A percentile compares a stretch with the other conserved stretches of the same genome.
Conservation (phyloP, 2,888 invertebrate species). For the Pheosia tremula region DNA sequence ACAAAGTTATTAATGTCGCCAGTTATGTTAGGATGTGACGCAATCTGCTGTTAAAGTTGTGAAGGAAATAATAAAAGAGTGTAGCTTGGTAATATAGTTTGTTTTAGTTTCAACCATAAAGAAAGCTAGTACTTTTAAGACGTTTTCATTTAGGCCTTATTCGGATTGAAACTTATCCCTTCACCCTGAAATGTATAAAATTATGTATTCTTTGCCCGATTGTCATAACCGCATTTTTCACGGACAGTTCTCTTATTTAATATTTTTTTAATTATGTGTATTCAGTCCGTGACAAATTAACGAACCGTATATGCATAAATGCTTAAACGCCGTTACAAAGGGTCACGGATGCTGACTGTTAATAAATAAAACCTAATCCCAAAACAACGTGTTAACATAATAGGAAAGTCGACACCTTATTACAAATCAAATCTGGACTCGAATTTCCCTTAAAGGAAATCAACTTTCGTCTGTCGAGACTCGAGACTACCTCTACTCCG, state of each 20-base stretch:
- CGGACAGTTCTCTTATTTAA: too few species aligned
- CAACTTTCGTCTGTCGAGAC: slow-evolving; percentile 56
- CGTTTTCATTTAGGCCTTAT: neutral
- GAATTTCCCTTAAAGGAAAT: slow-evolving; percentile 61
- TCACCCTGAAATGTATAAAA: too few species aligned
- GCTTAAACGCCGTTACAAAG: neutral
- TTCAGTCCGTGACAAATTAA: too few species aligned
- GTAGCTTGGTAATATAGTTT: neutral
- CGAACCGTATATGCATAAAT: too few species aligned
- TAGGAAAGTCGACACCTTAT: slow-evolving; percentile 29
- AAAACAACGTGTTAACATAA: slow-evolving; percentile 5
- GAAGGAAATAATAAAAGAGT: slow-evolving; percentile 3
- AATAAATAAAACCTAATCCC: neutral
- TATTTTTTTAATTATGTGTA: too few species aligned
- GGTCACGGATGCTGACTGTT: neutral
- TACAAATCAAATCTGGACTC: slow-evolving; percentile 31
- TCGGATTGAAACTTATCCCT: neutral
- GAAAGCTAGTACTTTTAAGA: neutral
- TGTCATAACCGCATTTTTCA: neutral
- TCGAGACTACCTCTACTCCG: slow-evolving; percentile 50
- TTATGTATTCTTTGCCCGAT: too few species aligned
- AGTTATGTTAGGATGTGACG: slow-evolving; percentile 2
- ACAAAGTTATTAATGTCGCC: slow-evolving; percentile 7
- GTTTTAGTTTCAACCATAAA: neutral
- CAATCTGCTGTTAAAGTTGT: neutral